These are phyloP conservation scores for Amblyjoppa fuscipennis DNA, from an alignment of 2,888 invertebrate genomes.

Conservation along the genomic window DNA sequence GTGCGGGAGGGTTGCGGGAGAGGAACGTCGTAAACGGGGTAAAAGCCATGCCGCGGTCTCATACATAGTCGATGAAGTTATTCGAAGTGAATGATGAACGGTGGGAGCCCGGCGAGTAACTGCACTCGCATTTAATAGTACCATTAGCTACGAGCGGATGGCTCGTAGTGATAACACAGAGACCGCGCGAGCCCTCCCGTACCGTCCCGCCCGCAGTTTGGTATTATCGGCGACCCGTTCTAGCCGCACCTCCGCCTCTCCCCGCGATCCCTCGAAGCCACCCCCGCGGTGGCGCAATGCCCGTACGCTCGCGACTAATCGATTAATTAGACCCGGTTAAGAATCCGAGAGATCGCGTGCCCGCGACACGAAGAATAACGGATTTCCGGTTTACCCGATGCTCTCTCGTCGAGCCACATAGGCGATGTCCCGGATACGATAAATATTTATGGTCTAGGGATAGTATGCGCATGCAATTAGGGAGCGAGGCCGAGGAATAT, in stretches of 20 bases:
- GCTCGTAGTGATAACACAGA: constrained; percentile 64
- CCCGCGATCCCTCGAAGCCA: neutral
- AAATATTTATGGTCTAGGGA: constrained; percentile 23
- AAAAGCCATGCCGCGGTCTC: constrained; percentile 66
- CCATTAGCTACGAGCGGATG: constrained; percentile 68
- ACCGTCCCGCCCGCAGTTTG: constrained; percentile 47
- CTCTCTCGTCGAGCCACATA: neutral
- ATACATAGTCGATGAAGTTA: constrained; percentile 71
- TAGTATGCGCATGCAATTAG: constrained; percentile 17
- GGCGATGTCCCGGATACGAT: neutral
- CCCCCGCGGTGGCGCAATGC: neutral
- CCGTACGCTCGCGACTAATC: constrained; percentile 34
- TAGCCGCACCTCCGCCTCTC: neutral
- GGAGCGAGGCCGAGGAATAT: constrained; percentile 8
- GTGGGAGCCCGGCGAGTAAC: constrained; percentile 59
- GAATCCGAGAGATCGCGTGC: constrained; percentile 29
- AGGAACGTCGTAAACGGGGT: constrained; percentile 63
- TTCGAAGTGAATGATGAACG: constrained; percentile 64
- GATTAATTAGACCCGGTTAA: constrained; percentile 53
- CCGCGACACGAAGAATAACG: constrained; percentile 38
- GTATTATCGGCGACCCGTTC: constrained; percentile 61
- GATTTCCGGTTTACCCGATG: constrained; percentile 7
- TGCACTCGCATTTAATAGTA: constrained; percentile 66
- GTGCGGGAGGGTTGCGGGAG: constrained; percentile 18
- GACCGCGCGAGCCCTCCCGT: neutral